Conservation (phyloP, 2,113 vertebrate genomes). For the Gallinago paraguaiae region DNA sequence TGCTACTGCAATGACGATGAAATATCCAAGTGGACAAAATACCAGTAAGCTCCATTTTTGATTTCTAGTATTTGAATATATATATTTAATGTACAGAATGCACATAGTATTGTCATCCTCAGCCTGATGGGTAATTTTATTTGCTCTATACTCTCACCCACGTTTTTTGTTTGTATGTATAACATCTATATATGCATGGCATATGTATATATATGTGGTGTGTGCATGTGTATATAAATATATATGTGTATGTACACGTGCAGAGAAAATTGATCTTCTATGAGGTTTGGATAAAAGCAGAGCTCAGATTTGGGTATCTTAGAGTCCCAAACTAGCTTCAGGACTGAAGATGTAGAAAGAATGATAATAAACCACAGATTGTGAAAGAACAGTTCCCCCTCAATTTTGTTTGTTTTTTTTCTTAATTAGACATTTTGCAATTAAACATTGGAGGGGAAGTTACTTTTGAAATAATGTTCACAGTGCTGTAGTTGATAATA, state of each 20-base stretch:
- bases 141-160: neutral
- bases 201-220: fast-evolving
- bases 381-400: neutral
- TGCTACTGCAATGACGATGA: neutral
- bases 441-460: neutral
- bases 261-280: neutral
- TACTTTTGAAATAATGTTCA: neutral
- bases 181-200: too few species aligned
- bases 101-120: neutral
- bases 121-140: neutral
- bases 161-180: neutral
- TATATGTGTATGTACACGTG: too few species aligned
- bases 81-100: neutral
- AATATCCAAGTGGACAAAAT: neutral
- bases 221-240: neutral
- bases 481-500: neutral
- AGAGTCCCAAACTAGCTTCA: neutral
- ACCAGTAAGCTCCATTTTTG: neutral
- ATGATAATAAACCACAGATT: neutral
- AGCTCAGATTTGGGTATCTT: neutral
- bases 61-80: neutral
- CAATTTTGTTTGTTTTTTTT: neutral
- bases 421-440: neutral
- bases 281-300: neutral
- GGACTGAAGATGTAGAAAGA: neutral